These are phyloP conservation scores for Esox niger DNA, from an alignment of 2,113 vertebrate genomes.

Conservation along the genomic window DNA sequence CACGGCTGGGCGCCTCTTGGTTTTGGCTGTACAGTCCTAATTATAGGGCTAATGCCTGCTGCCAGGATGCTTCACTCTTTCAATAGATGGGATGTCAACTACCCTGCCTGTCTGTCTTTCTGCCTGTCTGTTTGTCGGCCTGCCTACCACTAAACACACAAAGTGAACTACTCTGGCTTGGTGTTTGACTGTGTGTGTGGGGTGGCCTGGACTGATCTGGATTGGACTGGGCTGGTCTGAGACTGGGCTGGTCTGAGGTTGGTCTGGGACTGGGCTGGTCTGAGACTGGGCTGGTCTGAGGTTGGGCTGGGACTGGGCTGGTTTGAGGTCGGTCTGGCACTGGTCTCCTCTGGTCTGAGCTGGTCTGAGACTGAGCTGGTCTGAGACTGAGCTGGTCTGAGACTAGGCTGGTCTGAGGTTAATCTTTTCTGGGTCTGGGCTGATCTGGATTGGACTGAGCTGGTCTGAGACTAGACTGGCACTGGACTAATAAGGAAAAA, in stretches of 20 bases:
- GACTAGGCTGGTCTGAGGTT: too few species aligned
- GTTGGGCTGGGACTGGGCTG: too few species aligned
- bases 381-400: slow-evolving; percentile 4
- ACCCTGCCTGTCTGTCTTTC: neutral
- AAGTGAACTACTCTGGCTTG: neutral
- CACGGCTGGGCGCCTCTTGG: neutral
- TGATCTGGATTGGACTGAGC: slow-evolving; percentile 40
- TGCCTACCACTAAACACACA: neutral
- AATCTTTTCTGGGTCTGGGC: too few species aligned
- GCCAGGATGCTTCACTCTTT: neutral
- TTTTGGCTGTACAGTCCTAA: neutral
- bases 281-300: too few species aligned
- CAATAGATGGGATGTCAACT: neutral
- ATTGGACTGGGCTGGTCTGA: too few species aligned
- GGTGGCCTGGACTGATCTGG: too few species aligned
- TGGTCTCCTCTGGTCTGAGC: too few species aligned
- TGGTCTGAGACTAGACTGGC: slow-evolving; percentile 25
- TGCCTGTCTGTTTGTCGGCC: neutral
- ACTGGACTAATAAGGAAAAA: too few species aligned
- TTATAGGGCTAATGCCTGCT: neutral
- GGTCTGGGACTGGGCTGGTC: too few species aligned
- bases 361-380: too few species aligned
- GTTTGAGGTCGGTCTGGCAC: too few species aligned
- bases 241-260: too few species aligned
- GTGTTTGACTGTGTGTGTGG: neutral